Percentiles rank a stretch among this genome's conserved stretches.
Evolutionary conservation across 2,888 invertebrate genomes (phyloP).

Genomic region (Sphaeridia pumilis): DNA sequence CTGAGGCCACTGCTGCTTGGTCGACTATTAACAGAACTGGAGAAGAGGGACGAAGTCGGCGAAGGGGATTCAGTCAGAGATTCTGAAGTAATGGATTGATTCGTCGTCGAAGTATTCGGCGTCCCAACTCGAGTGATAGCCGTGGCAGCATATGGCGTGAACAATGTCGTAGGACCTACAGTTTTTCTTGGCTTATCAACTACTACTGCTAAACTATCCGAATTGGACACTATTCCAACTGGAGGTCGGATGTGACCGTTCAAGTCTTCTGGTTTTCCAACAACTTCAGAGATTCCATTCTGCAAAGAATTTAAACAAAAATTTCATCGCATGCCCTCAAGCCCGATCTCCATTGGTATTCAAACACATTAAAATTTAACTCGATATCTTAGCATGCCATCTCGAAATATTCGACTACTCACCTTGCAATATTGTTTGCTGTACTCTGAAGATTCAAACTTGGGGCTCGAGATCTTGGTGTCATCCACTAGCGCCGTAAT

Average conservation of each 20-base stretch:
- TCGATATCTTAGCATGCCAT: no score
- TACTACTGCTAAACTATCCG: background rate
- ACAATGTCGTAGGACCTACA: slow-evolving; percentile 27
- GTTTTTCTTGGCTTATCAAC: slow-evolving; percentile 17
- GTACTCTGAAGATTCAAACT: no score
- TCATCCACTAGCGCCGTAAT: no score
- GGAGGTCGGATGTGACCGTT: slow-evolving; percentile 18
- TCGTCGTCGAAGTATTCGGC: slow-evolving; percentile 14
- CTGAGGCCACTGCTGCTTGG: background rate
- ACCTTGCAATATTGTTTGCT: no score
- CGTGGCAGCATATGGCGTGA: slow-evolving; percentile 34
- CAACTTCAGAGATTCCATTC: slow-evolving; percentile 25
- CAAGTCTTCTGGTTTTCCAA: slow-evolving; percentile 16
- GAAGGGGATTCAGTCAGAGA: background rate
- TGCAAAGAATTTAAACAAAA: no score
- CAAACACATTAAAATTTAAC: no score
- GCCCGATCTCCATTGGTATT: no score
- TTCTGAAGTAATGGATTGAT: background rate
- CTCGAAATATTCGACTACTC: no score
- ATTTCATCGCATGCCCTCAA: no score
- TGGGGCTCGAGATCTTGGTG: no score
- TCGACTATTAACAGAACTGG: background rate
- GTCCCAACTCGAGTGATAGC: slow-evolving; percentile 32
- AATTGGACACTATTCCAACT: background rate
- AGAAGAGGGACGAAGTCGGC: background rate